A percentile compares a stretch with the other conserved stretches of the same genome.
These are phyloP conservation scores for Calliphora vomitoria DNA, from an alignment of 2,888 invertebrate genomes.

Conservation along the genomic window DNA sequence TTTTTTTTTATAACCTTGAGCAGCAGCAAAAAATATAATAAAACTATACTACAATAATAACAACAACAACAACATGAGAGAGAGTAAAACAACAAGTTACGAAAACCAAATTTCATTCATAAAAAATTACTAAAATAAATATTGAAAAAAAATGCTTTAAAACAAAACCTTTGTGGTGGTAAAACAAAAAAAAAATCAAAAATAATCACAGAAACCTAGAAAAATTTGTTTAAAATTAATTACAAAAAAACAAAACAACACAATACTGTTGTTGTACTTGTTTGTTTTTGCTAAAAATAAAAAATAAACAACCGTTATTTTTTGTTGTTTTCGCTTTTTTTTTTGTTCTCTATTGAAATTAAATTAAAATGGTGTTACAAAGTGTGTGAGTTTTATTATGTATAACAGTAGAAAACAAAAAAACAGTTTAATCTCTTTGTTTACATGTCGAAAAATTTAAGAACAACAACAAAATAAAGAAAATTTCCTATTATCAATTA, in stretches of 20 bases:
- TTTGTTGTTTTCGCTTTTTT: neutral
- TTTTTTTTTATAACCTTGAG: slow-evolving; percentile 60
- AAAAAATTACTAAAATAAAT: slow-evolving; percentile 46
- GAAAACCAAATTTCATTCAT: slow-evolving; percentile 68
- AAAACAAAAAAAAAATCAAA: neutral
- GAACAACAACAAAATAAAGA: neutral
- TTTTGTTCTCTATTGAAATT: neutral
- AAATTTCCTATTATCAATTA: neutral
- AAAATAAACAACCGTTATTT: slow-evolving; percentile 21
- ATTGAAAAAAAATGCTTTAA: slow-evolving; percentile 2
- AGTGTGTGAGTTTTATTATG: neutral
- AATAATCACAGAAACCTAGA: slow-evolving; percentile 5
- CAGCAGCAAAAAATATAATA: slow-evolving; percentile 34
- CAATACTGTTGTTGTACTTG: neutral
- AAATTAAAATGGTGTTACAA: neutral
- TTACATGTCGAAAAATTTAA: slow-evolving; percentile 6
- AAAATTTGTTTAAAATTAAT: neutral
- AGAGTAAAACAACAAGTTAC: slow-evolving; percentile 23
- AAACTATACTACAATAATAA: slow-evolving; percentile 19
- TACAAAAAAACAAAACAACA: neutral
- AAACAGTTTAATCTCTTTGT: slow-evolving; percentile 20
- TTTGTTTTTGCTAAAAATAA: slow-evolving; percentile 5
- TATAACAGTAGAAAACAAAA: neutral
- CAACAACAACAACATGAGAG: neutral
- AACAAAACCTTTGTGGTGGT: neutral